phyloP scores from a whole-genome alignment of 2,113 vertebrate species.

The Pangasianodon gigas region DNA sequence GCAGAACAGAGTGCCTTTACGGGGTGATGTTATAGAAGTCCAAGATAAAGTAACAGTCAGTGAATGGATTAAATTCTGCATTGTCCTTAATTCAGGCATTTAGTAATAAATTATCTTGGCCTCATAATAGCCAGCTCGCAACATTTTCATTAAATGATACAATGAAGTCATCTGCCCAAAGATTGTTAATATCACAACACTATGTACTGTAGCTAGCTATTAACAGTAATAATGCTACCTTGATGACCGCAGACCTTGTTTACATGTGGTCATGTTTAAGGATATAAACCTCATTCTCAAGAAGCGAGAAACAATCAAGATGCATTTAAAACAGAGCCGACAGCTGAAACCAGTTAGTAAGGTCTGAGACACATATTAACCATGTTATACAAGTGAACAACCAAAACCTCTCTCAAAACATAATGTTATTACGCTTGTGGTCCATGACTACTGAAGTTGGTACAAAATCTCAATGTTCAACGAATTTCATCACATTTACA shows the following conservation, averaged over 20 bases:
- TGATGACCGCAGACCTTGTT: not conserved
- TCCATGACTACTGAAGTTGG: not conserved
- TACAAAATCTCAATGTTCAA: not conserved
- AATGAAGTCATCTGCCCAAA: not conserved
- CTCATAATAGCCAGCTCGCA: not conserved
- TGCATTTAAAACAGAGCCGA: no score
- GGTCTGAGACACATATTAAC: no score
- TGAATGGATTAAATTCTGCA: not conserved
- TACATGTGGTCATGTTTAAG: not conserved
- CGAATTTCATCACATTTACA: not conserved
- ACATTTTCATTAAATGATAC: not conserved
- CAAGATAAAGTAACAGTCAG: not conserved
- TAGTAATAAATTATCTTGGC: not conserved
- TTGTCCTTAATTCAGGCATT: not conserved
- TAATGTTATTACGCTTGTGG: not conserved
- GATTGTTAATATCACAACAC: not conserved
- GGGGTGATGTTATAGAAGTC: not conserved
- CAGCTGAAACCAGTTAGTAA: no score
- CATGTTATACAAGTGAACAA: no score
- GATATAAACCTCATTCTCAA: not conserved
- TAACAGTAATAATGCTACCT: not conserved
- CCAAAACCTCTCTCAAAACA: no score
- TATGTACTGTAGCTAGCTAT: not conserved
- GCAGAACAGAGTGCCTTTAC: not conserved
- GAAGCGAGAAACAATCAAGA: not conserved